phyloP scores from a whole-genome alignment of 2,797 vertebrate species.

The Myiotriccus ornatus region DNA sequence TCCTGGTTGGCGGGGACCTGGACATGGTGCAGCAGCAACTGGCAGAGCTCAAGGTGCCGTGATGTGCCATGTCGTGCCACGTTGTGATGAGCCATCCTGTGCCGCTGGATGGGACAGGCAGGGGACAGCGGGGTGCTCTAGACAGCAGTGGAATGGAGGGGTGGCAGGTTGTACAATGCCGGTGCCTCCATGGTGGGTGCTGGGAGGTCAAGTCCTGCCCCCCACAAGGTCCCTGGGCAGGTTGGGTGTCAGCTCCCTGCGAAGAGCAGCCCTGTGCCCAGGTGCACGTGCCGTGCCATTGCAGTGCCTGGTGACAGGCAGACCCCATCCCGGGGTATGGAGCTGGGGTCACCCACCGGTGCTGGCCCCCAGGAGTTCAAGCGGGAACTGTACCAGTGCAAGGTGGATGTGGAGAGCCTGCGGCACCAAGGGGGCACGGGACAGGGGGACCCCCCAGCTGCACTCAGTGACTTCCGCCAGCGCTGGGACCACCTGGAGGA shows the following conservation, averaged over 20 bases:
- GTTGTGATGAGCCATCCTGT: not conserved
- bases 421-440: conserved; percentile 66
- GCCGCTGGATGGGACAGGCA: not conserved
- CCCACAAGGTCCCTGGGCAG: not conserved
- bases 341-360: fast-evolving
- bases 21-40: conserved; percentile 86
- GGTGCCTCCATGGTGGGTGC: fast-evolving
- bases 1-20: conserved; percentile 82
- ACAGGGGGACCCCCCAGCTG: conserved; percentile 65
- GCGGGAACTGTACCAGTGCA: conserved; percentile 87
- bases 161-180: fast-evolving
- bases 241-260: not conserved
- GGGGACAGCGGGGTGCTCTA: fast-evolving
- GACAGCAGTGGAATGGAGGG: not conserved
- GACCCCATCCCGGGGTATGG: fast-evolving
- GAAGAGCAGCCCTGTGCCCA: not conserved
- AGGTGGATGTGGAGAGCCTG: conserved; percentile 88
- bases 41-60: conserved; percentile 82
- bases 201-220: too few species aligned
- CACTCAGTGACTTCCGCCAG: conserved; percentile 79
- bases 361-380: conserved; percentile 80
- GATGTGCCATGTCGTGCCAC: not conserved
- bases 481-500: conserved; percentile 87
- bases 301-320: too few species aligned
- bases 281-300: fast-evolving